phyloP scores from a whole-genome alignment of 2,797 vertebrate species.

The Molossus alvarezi region DNA sequence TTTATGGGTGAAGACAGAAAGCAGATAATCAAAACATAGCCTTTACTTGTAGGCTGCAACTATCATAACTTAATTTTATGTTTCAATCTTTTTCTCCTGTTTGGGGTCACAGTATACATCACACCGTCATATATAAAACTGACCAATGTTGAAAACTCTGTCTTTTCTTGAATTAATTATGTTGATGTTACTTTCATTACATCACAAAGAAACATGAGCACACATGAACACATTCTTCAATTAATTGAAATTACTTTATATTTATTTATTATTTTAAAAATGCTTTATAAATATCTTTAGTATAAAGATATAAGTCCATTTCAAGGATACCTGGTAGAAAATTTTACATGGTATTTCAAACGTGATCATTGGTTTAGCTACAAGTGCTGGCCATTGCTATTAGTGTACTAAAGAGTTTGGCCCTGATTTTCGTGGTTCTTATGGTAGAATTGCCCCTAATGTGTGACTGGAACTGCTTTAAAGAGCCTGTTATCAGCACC shows the following conservation, averaged over 20 bases:
- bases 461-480: not conserved
- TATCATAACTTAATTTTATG: slow-evolving; percentile 73
- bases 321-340: slow-evolving; percentile 10
- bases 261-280: not conserved
- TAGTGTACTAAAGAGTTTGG: not conserved
- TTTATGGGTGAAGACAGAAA: slow-evolving; percentile 75
- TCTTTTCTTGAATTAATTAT: slow-evolving; percentile 59
- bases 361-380: slow-evolving; percentile 5
- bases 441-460: not conserved
- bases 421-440: not conserved
- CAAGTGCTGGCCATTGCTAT: not conserved
- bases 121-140: slow-evolving; percentile 21
- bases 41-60: slow-evolving; percentile 39
- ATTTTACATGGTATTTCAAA: not conserved
- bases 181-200: slow-evolving; percentile 42
- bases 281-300: not conserved
- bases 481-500: slow-evolving; percentile 4
- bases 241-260: slow-evolving; percentile 55
- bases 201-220: not conserved
- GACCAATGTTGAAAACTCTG: slow-evolving; percentile 8
- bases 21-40: slow-evolving; percentile 66
- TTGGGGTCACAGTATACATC: slow-evolving; percentile 61
- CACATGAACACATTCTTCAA: not conserved
- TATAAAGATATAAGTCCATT: not conserved
- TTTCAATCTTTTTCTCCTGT: slow-evolving; percentile 64